Conservation (phyloP, 2,797 vertebrate genomes). For the Thalassophryne amazonica region DNA sequence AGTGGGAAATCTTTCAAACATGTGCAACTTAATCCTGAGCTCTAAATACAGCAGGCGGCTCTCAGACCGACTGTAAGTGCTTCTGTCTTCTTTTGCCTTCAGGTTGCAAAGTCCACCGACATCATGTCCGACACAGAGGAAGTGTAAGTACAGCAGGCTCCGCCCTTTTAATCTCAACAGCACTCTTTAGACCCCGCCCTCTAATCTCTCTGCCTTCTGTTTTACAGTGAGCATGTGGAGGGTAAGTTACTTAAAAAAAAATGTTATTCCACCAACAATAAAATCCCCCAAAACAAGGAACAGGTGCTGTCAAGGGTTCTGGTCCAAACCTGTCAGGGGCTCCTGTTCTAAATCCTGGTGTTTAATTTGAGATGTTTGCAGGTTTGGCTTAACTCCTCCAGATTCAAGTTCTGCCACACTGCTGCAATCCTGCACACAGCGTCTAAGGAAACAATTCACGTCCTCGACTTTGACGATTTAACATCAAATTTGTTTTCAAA, state of each 20-base stretch:
- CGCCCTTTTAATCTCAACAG: too few species aligned
- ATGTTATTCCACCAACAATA: too few species aligned
- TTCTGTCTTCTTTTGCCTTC: slow-evolving; percentile 41
- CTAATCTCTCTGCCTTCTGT: slow-evolving; percentile 26
- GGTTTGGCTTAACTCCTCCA: slow-evolving; percentile 74
- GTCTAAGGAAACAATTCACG: too few species aligned
- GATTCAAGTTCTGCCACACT: slow-evolving; percentile 42
- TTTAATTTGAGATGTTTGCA: slow-evolving; percentile 32
- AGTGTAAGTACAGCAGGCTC: too few species aligned
- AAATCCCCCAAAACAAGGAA: not conserved
- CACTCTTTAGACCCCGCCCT: too few species aligned
- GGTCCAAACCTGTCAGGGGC: slow-evolving; percentile 53
- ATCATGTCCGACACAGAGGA: slow-evolving; percentile 95
- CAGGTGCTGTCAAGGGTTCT: slow-evolving; percentile 38
- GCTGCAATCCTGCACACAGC: slow-evolving; percentile 21
- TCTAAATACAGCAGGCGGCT: slow-evolving; percentile 59
- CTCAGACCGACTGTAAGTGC: slow-evolving; percentile 16
- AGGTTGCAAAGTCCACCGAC: slow-evolving; percentile 79
- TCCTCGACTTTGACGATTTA: too few species aligned
- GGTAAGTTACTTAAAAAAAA: slow-evolving; percentile 80
- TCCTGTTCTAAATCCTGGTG: slow-evolving; percentile 41
- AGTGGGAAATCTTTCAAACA: slow-evolving; percentile 45
- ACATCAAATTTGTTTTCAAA: too few species aligned
- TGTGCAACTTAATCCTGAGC: slow-evolving; percentile 58
- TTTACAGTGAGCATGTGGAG: slow-evolving; percentile 85